Evolutionary conservation across 2,888 invertebrate species (phyloP), one percentile per base, ranked within the genome.

Genomic region (Machimus atricapillus): DNA sequence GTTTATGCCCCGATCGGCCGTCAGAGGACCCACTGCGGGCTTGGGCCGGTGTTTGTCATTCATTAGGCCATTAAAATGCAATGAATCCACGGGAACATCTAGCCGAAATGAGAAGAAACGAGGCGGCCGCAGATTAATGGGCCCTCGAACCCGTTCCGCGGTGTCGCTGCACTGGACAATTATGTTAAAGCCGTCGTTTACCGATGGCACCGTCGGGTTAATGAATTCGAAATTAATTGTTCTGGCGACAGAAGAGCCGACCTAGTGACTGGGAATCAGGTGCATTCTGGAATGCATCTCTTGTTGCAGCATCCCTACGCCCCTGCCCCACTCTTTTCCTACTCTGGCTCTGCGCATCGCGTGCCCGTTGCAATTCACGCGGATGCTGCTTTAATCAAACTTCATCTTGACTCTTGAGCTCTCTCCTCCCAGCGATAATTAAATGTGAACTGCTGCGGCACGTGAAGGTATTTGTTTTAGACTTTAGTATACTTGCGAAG

Each of bases 51-150:
- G 81, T 81, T 81, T 81, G 52, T 81, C 81, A 81, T 81, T 81
- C 81, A 81, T 81, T 81, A 81, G 81, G 81, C 56, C 81, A 81
- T 81, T 81, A 81, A 81, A 81, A 81, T 81, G 81, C 81, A 81
- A 81, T 81, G 81, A 81, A 81, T 52, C 81, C 52, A 31, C 52
- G 81, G 81, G 31, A 81, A 46, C 81, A 81, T 81, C 31, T 56
- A 31, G 14, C n/a, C 23, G 81, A 19, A 52, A 81, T n/a, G 81
- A 81, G 81, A 52, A 81, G 81, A 81, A 81, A 56, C 43, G 81
- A 81, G 46, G 52, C 27, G 56, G 23, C 81, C 52, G 46, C 81
- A 52, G 81, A 81, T 81, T 81, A 81, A 81, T 81, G 56, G 56
- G 8, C 19, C 66, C 34, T 56, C 81, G 81, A 52, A 81, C 81